Base-by-base conservation (phyloP, 2,113 vertebrate species). In the Coptodon rendalli region DNA sequence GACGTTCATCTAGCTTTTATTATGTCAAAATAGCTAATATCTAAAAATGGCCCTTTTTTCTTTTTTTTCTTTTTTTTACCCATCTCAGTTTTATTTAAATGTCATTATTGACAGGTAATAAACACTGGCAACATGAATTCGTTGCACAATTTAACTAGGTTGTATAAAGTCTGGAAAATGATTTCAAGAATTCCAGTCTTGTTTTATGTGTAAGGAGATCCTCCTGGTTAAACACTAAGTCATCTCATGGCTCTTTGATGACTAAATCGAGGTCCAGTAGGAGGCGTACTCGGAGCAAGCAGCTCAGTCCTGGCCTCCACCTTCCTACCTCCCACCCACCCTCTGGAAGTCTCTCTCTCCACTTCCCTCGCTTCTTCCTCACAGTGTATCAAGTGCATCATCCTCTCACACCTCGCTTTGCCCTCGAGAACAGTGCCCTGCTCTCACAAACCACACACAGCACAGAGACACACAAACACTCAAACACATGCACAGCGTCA, bases 371-470 rank as follows among this genome's bases (percentile, higher is more conserved):
- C 92, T 91, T 93, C 92, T 94, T 94, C 91, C 90, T 96, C 93
- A 92, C 95, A 95, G 95, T 93, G 83, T 95, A 95, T 95, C 95
- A 95, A 96, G 95, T 96, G 95, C 95, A 95, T 95, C 95, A 95
- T 95, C 90, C 95, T 94, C 92, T 95, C 94, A 92, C 95, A 95
- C 95, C 91, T 95, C 92, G 22, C 92, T 90, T 92, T 95, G 94
- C 95, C 94, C 95, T 95, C 92, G 93, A 95, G 94, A 95, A 95
- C 93, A 92, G 89, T 89, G 59, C 89, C 93, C 76, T 22, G 14
- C 91, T 80, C 87, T 53, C 92, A 66, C 90, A 52, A 91, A 63
- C 90, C 90, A 22, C 81, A 66, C 38, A 45, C 7, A 4, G 11
- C 63, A 22, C 34, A 68, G 63, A 9, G 36, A 71, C 38, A 27